Evolutionary conservation across 2,888 invertebrate species (phyloP), one percentile per base, ranked within the genome.

Genomic region (Plemyria rubiginata): DNA sequence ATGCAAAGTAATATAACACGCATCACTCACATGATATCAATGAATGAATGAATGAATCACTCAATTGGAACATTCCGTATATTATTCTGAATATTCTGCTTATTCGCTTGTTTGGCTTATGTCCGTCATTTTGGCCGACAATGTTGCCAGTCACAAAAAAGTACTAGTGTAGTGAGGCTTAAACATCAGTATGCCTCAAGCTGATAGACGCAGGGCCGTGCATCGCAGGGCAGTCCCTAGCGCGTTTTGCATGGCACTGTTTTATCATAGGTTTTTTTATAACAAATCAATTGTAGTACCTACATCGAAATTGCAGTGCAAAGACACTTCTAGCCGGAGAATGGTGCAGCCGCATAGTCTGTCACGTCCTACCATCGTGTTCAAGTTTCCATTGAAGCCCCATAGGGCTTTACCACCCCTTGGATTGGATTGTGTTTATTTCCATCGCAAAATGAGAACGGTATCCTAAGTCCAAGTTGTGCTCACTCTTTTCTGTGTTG

Each of bases 331-430:
- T 1, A 22, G 2, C 22, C 22, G 3, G 1, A 22, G 22, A 1
- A 22, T 22, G 22, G 2, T 22, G n/a, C 5, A 41, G n/a, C 40
- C 32, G 6, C 32, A 32, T 32, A 11, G 46, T 16, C 48, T 60
- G 54, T 70, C 70, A 71, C 66, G 70, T 61, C 8, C 43, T 58
- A 53, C 7, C 28, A 49, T 41, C 65, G 70, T 71, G 68, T 69
- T 72, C 69, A 70, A 68, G 70, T 73, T 74, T 74, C 73, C 66
- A 63, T 68, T 43, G 81, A 82, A 81, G 75, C 78, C 80, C 54
- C 78, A 78, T 55, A 66, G 43, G 56, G 66, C 22, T 22, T 2
- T 22, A 22, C 16, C 45, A 61, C 57, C 69, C 66, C 58, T 60
- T 67, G 67, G 70, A 69, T 69, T 73, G 72, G 72, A 74, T 71